Evolutionary conservation across 1,140 invertebrate species (phyloP).

Genomic region (Anoplolepis gracilipes): DNA sequence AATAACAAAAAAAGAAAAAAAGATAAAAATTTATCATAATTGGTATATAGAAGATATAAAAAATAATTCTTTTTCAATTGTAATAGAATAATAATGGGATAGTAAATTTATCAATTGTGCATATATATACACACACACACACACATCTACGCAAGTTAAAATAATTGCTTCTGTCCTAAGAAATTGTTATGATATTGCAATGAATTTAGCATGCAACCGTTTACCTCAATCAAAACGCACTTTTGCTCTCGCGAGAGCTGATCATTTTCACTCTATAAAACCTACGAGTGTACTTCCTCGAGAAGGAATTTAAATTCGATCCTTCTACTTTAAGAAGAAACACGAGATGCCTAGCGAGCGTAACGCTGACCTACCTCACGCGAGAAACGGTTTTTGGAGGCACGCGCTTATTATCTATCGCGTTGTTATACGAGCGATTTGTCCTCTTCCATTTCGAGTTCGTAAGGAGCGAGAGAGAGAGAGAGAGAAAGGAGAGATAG

Average conservation of each 20-base stretch:
- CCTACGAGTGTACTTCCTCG: neutral
- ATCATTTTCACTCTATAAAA: neutral
- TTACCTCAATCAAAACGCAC: neutral
- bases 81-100: neutral
- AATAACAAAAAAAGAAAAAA: too few species aligned
- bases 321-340: constrained; percentile 3
- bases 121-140: neutral
- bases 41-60: neutral
- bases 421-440: constrained; percentile 55
- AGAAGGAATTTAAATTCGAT: constrained; percentile 43
- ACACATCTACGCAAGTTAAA: neutral
- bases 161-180: neutral
- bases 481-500: neutral
- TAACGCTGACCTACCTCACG: constrained; percentile 71
- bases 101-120: neutral
- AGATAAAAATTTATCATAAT: neutral
- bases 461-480: neutral
- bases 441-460: constrained; percentile 61
- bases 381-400: constrained; percentile 52
- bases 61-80: neutral
- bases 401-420: constrained; percentile 70
- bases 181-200: neutral
- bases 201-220: neutral
- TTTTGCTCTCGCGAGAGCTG: neutral
- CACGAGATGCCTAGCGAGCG: constrained; percentile 41